Percentiles rank a stretch among this genome's conserved stretches.
Evolutionary conservation across 2,113 vertebrate species (phyloP).

Genomic region (Entosphenus tridentatus): DNA sequence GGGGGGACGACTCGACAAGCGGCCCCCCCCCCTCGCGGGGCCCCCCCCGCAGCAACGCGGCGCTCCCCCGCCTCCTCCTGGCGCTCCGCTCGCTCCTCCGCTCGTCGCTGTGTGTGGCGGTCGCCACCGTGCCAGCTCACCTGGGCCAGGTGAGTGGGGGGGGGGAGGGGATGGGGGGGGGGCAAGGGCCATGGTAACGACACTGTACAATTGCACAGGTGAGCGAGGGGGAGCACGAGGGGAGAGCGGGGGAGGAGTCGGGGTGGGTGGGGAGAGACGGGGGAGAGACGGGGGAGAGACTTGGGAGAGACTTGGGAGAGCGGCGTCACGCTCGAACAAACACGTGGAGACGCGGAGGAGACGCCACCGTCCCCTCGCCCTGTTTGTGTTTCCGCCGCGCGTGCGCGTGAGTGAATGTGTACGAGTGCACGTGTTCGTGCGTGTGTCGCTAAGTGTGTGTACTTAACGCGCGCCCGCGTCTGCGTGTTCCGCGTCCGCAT

Average conservation of each 20-base stretch:
- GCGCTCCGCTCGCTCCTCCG: not conserved
- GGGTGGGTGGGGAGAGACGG: too few relatives aligned
- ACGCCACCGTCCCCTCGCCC: too few relatives aligned
- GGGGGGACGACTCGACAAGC: not conserved
- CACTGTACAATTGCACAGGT: too few relatives aligned
- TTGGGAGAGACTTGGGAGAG: too few relatives aligned
- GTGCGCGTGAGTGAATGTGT: not conserved
- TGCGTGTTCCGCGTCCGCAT: too few relatives aligned
- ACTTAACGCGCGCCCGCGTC: not conserved
- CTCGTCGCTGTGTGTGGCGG: conserved; percentile 1
- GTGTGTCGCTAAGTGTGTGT: not conserved
- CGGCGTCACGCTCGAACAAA: too few relatives aligned
- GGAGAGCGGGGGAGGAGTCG: too few relatives aligned
- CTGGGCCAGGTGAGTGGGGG: conserved; percentile 1
- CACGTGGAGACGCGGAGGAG: too few relatives aligned
- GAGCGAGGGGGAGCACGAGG: too few relatives aligned
- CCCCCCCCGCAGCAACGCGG: not conserved
- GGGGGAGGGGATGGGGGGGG: too few relatives aligned
- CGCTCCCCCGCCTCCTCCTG: not conserved
- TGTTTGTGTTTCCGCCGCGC: not conserved
- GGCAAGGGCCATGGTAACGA: too few relatives aligned
- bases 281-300: too few relatives aligned
- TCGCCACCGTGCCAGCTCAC: not conserved
- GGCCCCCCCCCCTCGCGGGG: not conserved
- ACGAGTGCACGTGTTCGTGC: not conserved